Percentiles rank a stretch among this genome's conserved stretches.
Conservation (phyloP, 2,113 vertebrate species). For the Cercopithecus mona region DNA sequence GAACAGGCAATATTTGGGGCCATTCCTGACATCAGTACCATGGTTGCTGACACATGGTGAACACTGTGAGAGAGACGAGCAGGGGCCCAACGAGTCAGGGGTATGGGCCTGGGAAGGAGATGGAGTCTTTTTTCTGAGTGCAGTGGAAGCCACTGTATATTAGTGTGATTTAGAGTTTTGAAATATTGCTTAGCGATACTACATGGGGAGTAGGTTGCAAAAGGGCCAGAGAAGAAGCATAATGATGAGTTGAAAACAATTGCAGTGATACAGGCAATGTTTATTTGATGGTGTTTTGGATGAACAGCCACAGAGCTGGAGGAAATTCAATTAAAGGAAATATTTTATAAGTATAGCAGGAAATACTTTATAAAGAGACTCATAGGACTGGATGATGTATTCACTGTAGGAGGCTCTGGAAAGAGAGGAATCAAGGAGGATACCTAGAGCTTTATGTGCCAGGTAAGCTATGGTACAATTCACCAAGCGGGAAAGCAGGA, state of each 20-base stretch:
- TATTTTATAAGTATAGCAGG: background rate
- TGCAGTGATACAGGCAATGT: background rate
- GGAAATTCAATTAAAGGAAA: background rate
- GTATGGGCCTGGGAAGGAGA: rapidly evolving
- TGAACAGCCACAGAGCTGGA: background rate
- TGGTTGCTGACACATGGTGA: rapidly evolving
- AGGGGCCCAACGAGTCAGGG: rapidly evolving
- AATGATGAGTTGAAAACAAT: background rate
- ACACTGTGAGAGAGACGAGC: rapidly evolving
- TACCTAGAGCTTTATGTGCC: rapidly evolving
- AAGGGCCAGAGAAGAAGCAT: background rate
- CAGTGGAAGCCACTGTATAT: rapidly evolving
- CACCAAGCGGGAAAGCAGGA: background rate
- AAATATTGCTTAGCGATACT: background rate
- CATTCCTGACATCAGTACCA: rapidly evolving
- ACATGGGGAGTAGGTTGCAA: rapidly evolving
- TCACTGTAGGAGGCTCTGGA: background rate
- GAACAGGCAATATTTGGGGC: rapidly evolving
- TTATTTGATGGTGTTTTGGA: background rate
- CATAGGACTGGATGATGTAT: background rate
- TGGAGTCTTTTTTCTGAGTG: background rate
- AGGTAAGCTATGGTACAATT: rapidly evolving
- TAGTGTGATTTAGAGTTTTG: background rate
- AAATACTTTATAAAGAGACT: background rate
- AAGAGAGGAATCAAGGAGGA: background rate